Base-by-base conservation (phyloP, 2,797 vertebrate genomes). In the Pseudochromis fuscus region DNA sequence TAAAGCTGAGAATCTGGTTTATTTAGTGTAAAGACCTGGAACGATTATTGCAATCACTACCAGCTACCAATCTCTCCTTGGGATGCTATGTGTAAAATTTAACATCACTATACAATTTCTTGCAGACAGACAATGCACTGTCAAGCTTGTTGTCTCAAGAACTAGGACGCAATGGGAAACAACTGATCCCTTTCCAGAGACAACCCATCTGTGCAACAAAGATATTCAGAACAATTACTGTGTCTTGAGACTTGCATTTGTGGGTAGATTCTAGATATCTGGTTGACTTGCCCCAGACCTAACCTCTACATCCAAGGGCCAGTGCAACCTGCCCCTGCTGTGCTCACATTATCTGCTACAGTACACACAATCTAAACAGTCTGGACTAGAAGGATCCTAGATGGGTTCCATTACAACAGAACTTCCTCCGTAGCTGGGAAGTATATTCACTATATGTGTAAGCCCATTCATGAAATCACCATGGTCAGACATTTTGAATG, bases 271-370 rank as follows among this genome's bases (percentile, higher is more conserved):
- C 50, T 52, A 23, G 16, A 33, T 35, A 62, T 72, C 35, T 44
- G 72, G 30, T 21, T 74, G 77, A 74, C 1, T 21, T 60, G 60
- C 24, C 52, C 66, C 60, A 72, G 79, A 72, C 50, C 37, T 48
- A 31, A 84, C 55, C 13, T 1, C 24, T 66, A 46, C 31, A 46
- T 55, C 21, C 1, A 18, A n/a, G 37, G 65, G 69, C 70, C 59
- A 4, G 82, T 30, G 25, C 70, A 82, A 76, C 72, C 74, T 19
- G 58, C 40, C 57, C 72, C 72, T 52, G 60, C 6, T 70, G 68
- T 68, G 75, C 66, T 82, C 55, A 40, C 31, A 80, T 83, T 67
- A 80, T 73, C 60, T 77, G 74, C 60, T 50, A 48, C 64, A 76
- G 55, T 18, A 51, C 62, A 64, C 49, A 11, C 63, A 59, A 67